These are phyloP conservation scores for Sander lucioperca DNA, from an alignment of 2,113 vertebrate genomes.

Conservation along the genomic window DNA sequence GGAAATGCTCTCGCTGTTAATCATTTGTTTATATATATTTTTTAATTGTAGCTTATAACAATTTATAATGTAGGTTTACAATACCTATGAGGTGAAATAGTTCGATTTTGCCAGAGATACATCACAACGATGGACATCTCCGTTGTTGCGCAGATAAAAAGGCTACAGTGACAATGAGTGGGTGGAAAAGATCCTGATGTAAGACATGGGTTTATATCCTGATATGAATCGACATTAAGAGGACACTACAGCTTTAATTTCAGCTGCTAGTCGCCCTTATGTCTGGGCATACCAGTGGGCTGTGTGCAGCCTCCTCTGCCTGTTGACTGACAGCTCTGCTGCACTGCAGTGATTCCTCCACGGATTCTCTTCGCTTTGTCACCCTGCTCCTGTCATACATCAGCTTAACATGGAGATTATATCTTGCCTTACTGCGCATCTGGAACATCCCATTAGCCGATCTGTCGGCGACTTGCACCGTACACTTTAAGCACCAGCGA, in stretches of 20 bases:
- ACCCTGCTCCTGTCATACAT: slow-evolving; percentile 39
- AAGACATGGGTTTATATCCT: background rate
- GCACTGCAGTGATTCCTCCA: slow-evolving; percentile 81
- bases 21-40: too few species aligned
- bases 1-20: background rate
- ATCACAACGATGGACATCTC: too few species aligned
- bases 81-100: background rate
- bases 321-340: slow-evolving; percentile 80
- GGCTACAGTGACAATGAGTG: background rate
- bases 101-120: background rate
- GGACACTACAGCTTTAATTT: background rate
- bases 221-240: background rate
- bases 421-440: slow-evolving; percentile 33
- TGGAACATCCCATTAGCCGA: slow-evolving; percentile 2
- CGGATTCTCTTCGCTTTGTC: slow-evolving; percentile 55
- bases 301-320: slow-evolving; percentile 46
- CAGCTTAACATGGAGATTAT: slow-evolving; percentile 25
- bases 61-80: background rate
- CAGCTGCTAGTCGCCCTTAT: background rate
- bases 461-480: background rate
- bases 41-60: too few species aligned
- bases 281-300: slow-evolving; percentile 11
- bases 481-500: background rate
- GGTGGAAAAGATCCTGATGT: background rate
- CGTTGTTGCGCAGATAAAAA: slow-evolving; percentile 34